These are phyloP conservation scores for Thripadectes ignobilis DNA, from an alignment of 2,797 vertebrate species.

Conservation along the genomic window DNA sequence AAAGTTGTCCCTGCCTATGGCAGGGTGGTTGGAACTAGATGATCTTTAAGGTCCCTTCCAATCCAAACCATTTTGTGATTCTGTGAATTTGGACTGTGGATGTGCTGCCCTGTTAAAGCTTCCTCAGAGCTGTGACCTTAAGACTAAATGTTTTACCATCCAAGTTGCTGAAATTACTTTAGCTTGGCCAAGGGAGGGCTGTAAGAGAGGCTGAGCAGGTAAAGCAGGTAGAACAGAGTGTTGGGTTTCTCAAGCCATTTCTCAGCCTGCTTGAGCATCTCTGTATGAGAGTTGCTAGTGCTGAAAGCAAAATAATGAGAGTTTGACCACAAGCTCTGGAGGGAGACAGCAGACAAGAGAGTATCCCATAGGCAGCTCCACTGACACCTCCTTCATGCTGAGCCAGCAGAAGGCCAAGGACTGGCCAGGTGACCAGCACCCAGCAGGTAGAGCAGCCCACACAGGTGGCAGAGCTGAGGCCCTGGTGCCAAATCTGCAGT, in stretches of 20 bases:
- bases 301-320: not conserved
- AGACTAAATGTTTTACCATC: not conserved
- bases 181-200: not conserved
- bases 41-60: not conserved
- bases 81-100: not conserved
- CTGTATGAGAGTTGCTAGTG: not conserved
- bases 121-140: not conserved
- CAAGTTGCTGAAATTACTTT: not conserved
- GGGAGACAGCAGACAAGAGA: not conserved
- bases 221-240: constrained; percentile 19
- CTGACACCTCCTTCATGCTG: not conserved
- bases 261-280: not conserved
- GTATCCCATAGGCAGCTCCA: not conserved
- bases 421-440: accelerated
- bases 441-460: not conserved
- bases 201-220: constrained; percentile 10
- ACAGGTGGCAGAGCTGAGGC: not conserved
- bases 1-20: not conserved
- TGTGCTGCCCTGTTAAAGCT: not conserved
- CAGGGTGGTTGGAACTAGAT: not conserved
- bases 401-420: not conserved
- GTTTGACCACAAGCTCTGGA: not conserved
- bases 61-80: not conserved
- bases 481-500: not conserved
- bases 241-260: constrained; percentile 1